Base-by-base conservation (phyloP, 2,888 invertebrate species). In the Heliconius hortense region DNA sequence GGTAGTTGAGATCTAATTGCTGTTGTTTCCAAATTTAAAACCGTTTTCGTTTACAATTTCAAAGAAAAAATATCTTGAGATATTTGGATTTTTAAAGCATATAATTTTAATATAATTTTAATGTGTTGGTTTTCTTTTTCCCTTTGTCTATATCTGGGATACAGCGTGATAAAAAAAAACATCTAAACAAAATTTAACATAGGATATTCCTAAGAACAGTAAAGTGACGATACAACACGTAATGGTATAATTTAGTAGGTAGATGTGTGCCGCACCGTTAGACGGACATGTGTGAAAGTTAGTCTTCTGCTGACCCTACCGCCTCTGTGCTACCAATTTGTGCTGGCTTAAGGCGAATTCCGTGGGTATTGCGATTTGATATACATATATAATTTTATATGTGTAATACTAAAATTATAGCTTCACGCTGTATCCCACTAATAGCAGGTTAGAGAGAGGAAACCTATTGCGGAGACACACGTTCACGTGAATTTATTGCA, bases 231-330 rank as follows among this genome's bases (percentile, higher is more conserved):
- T 72, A 35, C 72, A 13, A 70, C 73, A 53, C 72, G 74, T 79
- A 76, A 79, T 77, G 74, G 69, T 74, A 73, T 77, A 79, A 79
- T 79, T 79, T 79, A 77, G 79, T 76, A 77, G 76, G 79, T 76
- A 77, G 75, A 85, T 81, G 83, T 84, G 77, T 83, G 84, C 79
- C 84, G 82, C 77, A 83, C 84, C 83, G 84, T 84, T 84, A 84
- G 76, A 67, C 77, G 72, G 73, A 74, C 81, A 79, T 80, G 81
- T 83, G 84, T 84, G 84, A 84, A 84, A 84, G 84, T 83, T 75
- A 69, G 70, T n/a, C 63, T 64, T 63, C 72, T 66, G 64, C 70
- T 71, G 70, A 71, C 75, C 70, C 43, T 75, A 75, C 70, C 35
- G 11, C 10, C 56, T 63, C 8, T 69, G 35, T 31, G n/a, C 48